Evolutionary conservation across 2,113 vertebrate genomes (phyloP), one percentile per base, ranked within the genome.

Genomic region (Sprattus sprattus): DNA sequence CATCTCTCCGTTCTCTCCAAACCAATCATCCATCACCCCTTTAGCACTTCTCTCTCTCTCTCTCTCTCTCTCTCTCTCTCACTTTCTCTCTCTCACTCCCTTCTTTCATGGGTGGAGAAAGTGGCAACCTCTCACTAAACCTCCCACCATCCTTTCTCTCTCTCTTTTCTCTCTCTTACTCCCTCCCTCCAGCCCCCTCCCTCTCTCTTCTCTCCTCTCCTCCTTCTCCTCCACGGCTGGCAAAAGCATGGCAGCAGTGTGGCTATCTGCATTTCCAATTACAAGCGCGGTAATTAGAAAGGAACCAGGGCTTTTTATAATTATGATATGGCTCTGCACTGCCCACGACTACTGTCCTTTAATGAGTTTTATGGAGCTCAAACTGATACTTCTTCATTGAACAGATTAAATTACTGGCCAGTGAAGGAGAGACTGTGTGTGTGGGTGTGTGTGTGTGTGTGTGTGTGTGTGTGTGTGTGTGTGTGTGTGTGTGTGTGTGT

Each of bases 231-330:
- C 85, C 81, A 28, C 22, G 39, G 8, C n/a, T 3, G 8, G 16
- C 10, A 45, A 45, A 44, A 13, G 25, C 6, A 46, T 44, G 81
- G 22, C 18, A 20, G 44, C 44, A 22, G 25, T 28, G 78, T 64
- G 54, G 75, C 46, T 71, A 75, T 89, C 84, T 81, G 85, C 82
- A 64, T 86, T 82, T 86, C 52, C 83, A 85, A 90, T 89, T 88
- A 85, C 84, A 71, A 44, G 57, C 28, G 64, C 39, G 6, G 78
- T 85, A 87, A 91, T 87, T 88, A 88, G 71, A 85, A 84, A 86
- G 86, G 82, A 83, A 86, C 32, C 28, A 5, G 50, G 44, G 28
- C 81, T 82, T 88, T 84, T 85, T 39, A 80, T 81, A 89, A 86
- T 90, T 89, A 89, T 83, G 81, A 88, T 83, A 86, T 83, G 81